Base-by-base conservation (phyloP, 2,113 vertebrate genomes). In the Progne subis region DNA sequence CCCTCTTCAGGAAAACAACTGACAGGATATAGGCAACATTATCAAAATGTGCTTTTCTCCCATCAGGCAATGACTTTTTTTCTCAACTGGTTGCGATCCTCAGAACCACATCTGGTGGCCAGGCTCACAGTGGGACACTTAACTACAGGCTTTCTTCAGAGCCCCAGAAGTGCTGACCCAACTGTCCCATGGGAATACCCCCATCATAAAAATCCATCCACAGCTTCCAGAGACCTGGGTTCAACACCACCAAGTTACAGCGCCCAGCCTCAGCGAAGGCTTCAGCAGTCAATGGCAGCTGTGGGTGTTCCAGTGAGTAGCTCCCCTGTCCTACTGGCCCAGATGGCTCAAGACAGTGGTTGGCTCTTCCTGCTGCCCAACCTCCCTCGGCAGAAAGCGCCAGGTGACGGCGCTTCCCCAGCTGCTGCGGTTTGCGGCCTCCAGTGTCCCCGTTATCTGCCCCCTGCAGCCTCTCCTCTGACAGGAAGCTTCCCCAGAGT, bases 401-500 rank as follows among this genome's bases (percentile, higher is more conserved):
- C 67, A 64, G 92, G 90, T 70, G 89, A 81, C 63, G 37, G 25
- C 0, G 55, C 72, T 67, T 80, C 76, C 77, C 80, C 41, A 52
- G 88, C 76, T 39, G 83, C 95, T 94, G 96, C 1, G 91, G 94
- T 92, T 49, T 94, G 96, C 8, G 75, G 94, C 71, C 92, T 90
- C 12, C 7, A 90, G 49, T 0, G 29, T 24, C 79, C 92, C 72
- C 0, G 44, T 98, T 98, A 98, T 98, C 98, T 98, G 92, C 18
- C 83, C 91, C 81, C 53, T 34, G 92, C 97, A 98, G 97, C 70
- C 94, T 84, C 96, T 92, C 29, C 24, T 71, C 86, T 55, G 86
- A 96, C 97, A 98, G 98, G 98, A 98, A 98, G 97, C 96, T 98
- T 98, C 97, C 97, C 96, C 97, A 86, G 82, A 96, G 91, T 94